These are phyloP conservation scores for Andricus curvator DNA, from an alignment of 2,888 invertebrate species.

Conservation along the genomic window DNA sequence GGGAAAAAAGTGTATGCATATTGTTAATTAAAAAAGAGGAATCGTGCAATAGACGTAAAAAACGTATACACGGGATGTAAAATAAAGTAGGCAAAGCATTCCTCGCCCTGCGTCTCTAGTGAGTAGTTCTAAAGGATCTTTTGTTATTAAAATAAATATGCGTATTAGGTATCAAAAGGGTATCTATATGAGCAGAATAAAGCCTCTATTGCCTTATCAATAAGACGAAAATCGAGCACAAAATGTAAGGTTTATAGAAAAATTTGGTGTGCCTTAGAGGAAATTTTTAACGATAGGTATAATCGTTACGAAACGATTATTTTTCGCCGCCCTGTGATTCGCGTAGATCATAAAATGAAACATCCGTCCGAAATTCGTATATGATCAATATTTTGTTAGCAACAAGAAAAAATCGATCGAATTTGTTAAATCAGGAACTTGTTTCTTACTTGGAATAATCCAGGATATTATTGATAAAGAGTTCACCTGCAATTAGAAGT, in stretches of 20 bases:
- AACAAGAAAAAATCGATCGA: background rate
- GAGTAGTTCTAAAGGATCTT: conserved; percentile 31
- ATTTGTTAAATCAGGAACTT: background rate
- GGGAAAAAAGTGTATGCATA: background rate
- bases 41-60: conserved; percentile 35
- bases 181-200: conserved; percentile 11
- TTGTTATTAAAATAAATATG: conserved; percentile 18
- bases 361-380: conserved; percentile 39
- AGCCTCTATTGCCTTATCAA: conserved; percentile 23
- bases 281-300: conserved; percentile 25
- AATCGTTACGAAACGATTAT: conserved; percentile 7
- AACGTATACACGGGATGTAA: conserved; percentile 19
- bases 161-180: background rate
- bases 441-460: background rate
- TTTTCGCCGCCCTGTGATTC: conserved; percentile 46
- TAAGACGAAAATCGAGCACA: background rate
- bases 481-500: background rate
- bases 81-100: conserved; percentile 32
- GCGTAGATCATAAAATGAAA: conserved; percentile 40
- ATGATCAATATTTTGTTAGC: conserved; percentile 1
- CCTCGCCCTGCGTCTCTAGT: conserved; percentile 31
- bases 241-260: conserved; percentile 1
- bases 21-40: conserved; percentile 22
- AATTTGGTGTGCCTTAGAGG: background rate
- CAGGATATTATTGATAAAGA: background rate